Percentiles rank a stretch among this genome's conserved stretches.
These are phyloP conservation scores for Rhea americana DNA, from an alignment of 2,113 vertebrate species.

Conservation along the genomic window DNA sequence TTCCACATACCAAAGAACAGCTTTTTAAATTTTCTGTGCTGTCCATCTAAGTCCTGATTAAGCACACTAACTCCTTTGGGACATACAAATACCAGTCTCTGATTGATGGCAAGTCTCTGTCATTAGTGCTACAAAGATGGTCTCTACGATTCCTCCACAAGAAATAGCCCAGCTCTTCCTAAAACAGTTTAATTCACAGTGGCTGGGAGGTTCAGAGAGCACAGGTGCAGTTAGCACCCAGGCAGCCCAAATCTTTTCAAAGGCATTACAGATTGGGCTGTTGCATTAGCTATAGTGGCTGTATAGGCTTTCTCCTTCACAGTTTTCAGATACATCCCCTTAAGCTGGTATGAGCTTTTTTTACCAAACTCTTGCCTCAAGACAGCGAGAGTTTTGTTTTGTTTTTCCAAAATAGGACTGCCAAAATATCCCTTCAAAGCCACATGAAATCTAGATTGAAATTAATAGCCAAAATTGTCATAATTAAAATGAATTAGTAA, in stretches of 20 bases:
- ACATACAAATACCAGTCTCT: accelerated
- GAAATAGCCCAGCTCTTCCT: background rate
- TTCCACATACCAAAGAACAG: background rate
- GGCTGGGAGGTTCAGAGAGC: background rate
- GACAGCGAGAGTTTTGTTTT: background rate
- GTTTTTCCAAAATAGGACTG: background rate
- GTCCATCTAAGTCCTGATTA: background rate
- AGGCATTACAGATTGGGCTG: background rate
- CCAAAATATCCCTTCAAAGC: background rate
- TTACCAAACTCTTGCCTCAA: background rate
- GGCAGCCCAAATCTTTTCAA: background rate
- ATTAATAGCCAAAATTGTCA: background rate
- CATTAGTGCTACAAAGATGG: background rate
- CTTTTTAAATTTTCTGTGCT: background rate
- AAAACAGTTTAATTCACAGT: background rate
- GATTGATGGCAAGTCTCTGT: background rate
- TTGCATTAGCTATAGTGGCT: background rate
- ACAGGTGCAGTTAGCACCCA: background rate
- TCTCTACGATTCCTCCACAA: background rate
- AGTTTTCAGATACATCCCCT: background rate
- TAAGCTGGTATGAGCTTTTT: background rate
- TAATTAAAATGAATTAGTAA: background rate
- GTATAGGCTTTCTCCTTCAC: background rate
- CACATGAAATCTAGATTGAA: background rate
- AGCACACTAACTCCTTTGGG: background rate